These are phyloP conservation scores for Protaetia brevitarsis DNA, from an alignment of 1,140 invertebrate genomes.

Conservation along the genomic window DNA sequence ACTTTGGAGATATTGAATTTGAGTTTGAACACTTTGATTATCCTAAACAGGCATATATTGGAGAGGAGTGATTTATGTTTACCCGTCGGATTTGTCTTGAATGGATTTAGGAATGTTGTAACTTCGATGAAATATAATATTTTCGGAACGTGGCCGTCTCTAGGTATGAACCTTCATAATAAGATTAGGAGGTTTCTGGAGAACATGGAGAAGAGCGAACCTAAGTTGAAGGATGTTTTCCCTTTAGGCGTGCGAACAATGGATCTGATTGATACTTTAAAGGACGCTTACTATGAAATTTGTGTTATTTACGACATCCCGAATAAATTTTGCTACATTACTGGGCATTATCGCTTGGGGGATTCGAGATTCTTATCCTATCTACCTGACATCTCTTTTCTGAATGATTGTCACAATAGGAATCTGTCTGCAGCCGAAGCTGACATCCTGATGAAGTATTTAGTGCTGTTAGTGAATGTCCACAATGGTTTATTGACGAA, in stretches of 20 bases:
- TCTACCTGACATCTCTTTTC: conserved; percentile 19
- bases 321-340: conserved; percentile 19
- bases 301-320: conserved; percentile 22
- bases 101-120: not conserved
- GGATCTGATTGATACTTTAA: conserved; percentile 12
- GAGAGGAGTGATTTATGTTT: not conserved
- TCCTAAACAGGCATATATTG: conserved; percentile 18
- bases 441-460: conserved; percentile 19
- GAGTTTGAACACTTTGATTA: conserved; percentile 9
- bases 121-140: conserved; percentile 12
- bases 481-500: conserved; percentile 18
- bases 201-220: conserved; percentile 16
- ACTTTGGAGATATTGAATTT: conserved; percentile 20
- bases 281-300: conserved; percentile 12
- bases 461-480: conserved; percentile 16
- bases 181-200: conserved; percentile 16
- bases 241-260: not conserved
- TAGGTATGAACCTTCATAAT: conserved; percentile 19
- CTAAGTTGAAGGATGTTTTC: not conserved
- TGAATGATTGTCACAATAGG: conserved; percentile 12
- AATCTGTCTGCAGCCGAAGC: not conserved
- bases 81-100: not conserved
- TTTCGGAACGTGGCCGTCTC: conserved; percentile 7
- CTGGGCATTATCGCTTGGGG: not conserved
- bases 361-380: conserved; percentile 23